Percentiles rank a stretch among this genome's conserved stretches.
Conservation (phyloP, 2,888 invertebrate genomes). For the Chloroclysta siterata region DNA sequence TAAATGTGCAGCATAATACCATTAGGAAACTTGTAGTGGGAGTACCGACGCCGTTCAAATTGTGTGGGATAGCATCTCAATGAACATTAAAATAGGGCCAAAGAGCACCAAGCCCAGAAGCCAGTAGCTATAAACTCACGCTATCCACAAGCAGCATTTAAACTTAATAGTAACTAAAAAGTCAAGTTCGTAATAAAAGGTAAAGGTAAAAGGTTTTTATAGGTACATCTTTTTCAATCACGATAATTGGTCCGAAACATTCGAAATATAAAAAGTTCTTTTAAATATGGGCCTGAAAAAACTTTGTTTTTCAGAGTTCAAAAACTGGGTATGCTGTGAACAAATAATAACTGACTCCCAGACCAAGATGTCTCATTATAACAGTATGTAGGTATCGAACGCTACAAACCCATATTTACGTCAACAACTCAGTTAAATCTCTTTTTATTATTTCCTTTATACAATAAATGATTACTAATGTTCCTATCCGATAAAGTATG, state of each 20-base stretch:
- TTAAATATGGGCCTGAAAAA: too few species aligned
- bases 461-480: constrained; percentile 41
- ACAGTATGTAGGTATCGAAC: constrained; percentile 31
- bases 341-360: constrained; percentile 9
- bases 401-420: constrained; percentile 33
- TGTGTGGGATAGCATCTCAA: constrained; percentile 40
- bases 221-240: too few species aligned
- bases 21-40: constrained; percentile 34
- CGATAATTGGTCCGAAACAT: too few species aligned
- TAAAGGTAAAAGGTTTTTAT: too few species aligned
- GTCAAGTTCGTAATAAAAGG: too few species aligned
- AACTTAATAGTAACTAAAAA: background rate
- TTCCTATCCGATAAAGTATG: constrained; percentile 27
- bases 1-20: constrained; percentile 16
- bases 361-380: background rate
- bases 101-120: constrained; percentile 11
- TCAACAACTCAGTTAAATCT: constrained; percentile 35
- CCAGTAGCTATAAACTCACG: background rate
- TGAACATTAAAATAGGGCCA: constrained; percentile 36
- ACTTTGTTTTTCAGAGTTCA: background rate
- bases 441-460: constrained; percentile 37
- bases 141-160: background rate
- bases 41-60: constrained; percentile 29
- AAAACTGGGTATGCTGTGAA: background rate
- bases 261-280: too few species aligned